A percentile compares a stretch with the other conserved stretches of the same genome.
Evolutionary conservation across 2,888 invertebrate genomes (phyloP).

Genomic region (Hanleya hanleyi): DNA sequence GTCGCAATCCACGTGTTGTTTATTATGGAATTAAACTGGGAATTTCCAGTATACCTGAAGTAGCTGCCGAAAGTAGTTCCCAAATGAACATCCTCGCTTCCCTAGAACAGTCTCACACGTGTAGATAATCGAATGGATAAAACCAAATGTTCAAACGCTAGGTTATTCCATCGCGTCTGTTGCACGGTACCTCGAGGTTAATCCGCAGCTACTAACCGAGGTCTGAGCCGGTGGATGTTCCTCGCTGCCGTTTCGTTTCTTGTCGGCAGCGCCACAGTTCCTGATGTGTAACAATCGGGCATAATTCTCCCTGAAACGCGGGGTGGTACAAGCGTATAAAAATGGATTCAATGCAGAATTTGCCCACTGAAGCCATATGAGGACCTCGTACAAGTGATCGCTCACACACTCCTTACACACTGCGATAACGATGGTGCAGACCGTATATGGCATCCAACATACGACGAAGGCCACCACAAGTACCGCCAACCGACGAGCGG

Average conservation of each 20-base stretch:
- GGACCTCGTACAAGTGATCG: neutral
- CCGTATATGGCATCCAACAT: neutral
- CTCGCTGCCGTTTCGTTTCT: neutral
- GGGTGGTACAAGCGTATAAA: neutral
- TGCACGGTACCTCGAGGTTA: too few relatives aligned
- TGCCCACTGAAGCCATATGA: conserved; percentile 7
- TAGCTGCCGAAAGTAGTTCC: too few relatives aligned
- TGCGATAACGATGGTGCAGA: neutral
- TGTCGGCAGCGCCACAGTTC: neutral
- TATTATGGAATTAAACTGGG: too few relatives aligned
- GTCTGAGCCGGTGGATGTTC: neutral
- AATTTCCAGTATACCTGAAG: too few relatives aligned
- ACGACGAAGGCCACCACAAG: neutral
- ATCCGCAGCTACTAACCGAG: neutral
- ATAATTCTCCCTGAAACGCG: neutral
- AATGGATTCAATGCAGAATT: neutral
- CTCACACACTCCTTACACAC: neutral
- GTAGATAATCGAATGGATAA: too few relatives aligned
- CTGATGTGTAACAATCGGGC: neutral
- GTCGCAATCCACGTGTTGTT: too few relatives aligned
- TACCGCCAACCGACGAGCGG: neutral
- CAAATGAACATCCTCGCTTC: too few relatives aligned
- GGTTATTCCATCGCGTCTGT: too few relatives aligned
- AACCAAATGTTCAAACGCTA: too few relatives aligned
- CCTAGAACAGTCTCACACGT: too few relatives aligned